Conservation (phyloP, 2,113 vertebrate genomes). For the Dicerorhinus sumatrensis region DNA sequence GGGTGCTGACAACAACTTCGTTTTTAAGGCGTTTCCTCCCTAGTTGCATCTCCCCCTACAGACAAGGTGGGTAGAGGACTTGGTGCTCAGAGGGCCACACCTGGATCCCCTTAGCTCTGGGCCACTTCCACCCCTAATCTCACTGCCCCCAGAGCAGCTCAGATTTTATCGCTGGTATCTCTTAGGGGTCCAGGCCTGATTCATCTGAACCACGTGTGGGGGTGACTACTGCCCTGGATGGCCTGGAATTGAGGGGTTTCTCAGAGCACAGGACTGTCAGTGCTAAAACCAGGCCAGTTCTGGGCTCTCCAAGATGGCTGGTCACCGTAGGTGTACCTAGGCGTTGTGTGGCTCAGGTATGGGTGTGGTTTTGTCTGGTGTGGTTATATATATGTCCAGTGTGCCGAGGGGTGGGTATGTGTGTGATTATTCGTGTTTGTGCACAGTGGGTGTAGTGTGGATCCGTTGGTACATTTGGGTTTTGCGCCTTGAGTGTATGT, state of each 20-base stretch:
- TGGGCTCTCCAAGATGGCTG: neutral
- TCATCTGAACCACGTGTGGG: neutral
- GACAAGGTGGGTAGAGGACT: neutral
- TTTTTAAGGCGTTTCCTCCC: slow-evolving; percentile 3
- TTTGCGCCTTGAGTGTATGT: neutral
- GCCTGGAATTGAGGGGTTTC: neutral
- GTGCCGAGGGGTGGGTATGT: neutral
- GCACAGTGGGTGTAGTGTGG: neutral
- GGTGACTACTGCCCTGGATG: neutral
- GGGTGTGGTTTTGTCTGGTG: neutral
- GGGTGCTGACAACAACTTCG: neutral
- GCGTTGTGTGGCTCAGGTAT: neutral
- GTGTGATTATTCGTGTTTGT: neutral
- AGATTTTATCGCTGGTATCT: neutral
- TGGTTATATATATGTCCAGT: neutral
- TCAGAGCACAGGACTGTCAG: neutral
- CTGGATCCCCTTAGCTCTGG: neutral
- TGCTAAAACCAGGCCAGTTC: neutral
- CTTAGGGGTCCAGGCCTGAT: neutral
- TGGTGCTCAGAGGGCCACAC: neutral
- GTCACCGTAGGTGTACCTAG: too few species aligned
- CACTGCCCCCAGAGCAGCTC: neutral
- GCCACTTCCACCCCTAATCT: neutral
- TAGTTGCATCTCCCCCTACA: neutral
- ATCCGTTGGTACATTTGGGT: neutral